Evolutionary conservation across 1,140 invertebrate species (phyloP), one percentile per base, ranked within the genome.

Genomic region (Formica exsecta): DNA sequence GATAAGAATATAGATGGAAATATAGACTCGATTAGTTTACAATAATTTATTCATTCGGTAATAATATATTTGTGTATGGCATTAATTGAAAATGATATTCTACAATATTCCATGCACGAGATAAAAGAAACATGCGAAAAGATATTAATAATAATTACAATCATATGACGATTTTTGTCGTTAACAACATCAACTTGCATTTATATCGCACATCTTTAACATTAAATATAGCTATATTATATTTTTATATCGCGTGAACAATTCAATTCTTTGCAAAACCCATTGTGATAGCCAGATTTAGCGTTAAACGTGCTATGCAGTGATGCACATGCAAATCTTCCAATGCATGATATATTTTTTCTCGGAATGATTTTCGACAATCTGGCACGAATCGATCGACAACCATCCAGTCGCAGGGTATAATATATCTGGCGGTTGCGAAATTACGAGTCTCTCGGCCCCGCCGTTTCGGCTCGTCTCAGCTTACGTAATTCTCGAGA

Each of bases 401-500:
- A 86, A 86, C 64, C 77, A 79, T 87, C 86, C 86, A 89, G 83
- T 64, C 59, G 36, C 48, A 70, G 36, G 3, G 4, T 62, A 19
- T 59, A 75, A 61, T 61, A 38, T 44, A 76, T 74, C 86, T 61
- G 66, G 48, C 22, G n/a, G 73, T 87, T 89, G 66, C 41, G 73
- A 88, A 76, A 76, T 75, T 80, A 41, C 41, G 36, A 54, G 25
- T 59, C 32, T 32, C 32, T 32, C 41, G 54, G 16, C 57, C 83
- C 36, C 41, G 54, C 57, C 51, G 61, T 87, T 79, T 89, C 65
- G 84, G 57, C 59, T 89, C 54, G 51, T 75, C 61, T 73, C 73
- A 51, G 73, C 85, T 87, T 87, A 87, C 88, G 88, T 89, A 87
- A 90, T 87, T 89, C 89, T 87, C 87, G 68, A 65, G 89, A 85